Percentiles rank a stretch among this genome's conserved stretches.
These are phyloP conservation scores for Eubucco bourcierii DNA, from an alignment of 2,113 vertebrate genomes.

Conservation along the genomic window DNA sequence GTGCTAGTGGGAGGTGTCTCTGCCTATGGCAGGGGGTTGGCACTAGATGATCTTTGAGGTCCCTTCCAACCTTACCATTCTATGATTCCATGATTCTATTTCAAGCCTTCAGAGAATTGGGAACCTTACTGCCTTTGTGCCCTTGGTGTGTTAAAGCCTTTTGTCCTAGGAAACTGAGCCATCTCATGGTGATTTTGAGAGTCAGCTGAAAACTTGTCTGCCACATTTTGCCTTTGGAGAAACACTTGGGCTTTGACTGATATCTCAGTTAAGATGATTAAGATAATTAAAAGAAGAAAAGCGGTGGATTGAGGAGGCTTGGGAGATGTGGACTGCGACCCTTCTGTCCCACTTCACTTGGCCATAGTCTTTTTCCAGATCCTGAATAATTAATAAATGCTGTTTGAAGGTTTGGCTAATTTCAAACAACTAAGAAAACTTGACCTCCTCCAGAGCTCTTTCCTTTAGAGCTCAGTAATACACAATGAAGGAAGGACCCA, in stretches of 20 bases:
- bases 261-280: not conserved
- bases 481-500: not conserved
- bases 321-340: not conserved
- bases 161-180: not conserved
- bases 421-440: not conserved
- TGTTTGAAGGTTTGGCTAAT: not conserved
- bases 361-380: not conserved
- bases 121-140: not conserved
- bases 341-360: not conserved
- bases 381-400: not conserved
- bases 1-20: too few species aligned
- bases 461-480: not conserved
- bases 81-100: too few species aligned
- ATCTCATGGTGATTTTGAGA: not conserved
- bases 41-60: too few species aligned
- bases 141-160: not conserved
- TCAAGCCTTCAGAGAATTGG: too few species aligned
- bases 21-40: too few species aligned
- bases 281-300: not conserved
- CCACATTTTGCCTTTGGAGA: not conserved
- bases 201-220: not conserved
- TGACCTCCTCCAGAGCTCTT: not conserved
- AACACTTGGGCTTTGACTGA: not conserved
- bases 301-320: not conserved
- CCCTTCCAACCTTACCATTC: too few species aligned